These are phyloP conservation scores for Drosophila biarmipes DNA, from an alignment of 1,140 invertebrate species.

Conservation along the genomic window DNA sequence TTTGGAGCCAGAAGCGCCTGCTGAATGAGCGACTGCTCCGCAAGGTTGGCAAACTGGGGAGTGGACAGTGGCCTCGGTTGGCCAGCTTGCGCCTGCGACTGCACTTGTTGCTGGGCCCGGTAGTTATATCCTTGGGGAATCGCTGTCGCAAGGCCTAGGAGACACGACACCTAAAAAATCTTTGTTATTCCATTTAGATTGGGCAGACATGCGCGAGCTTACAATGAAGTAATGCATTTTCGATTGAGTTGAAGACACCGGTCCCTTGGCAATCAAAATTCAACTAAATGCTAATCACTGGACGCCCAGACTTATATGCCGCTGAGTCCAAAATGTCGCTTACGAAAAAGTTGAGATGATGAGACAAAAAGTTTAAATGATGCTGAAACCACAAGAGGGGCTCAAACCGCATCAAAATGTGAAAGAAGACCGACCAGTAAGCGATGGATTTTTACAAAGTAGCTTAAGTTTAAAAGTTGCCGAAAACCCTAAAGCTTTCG, in stretches of 20 bases:
- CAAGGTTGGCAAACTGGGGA: slow-evolving; percentile 32
- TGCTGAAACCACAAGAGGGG: slow-evolving; percentile 56
- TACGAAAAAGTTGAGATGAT: slow-evolving; percentile 41
- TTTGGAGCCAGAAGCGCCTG: slow-evolving; percentile 59
- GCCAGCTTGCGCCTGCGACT: background rate
- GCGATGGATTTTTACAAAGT: slow-evolving; percentile 35
- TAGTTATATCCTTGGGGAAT: slow-evolving; percentile 79
- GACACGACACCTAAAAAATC: slow-evolving; percentile 61
- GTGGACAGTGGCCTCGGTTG: slow-evolving; percentile 47
- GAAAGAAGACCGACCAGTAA: slow-evolving; percentile 30
- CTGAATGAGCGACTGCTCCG: slow-evolving; percentile 59
- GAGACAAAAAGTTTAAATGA: slow-evolving; percentile 64
- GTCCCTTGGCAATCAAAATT: slow-evolving; percentile 70
- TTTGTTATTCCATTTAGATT: slow-evolving; percentile 1
- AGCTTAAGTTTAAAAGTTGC: slow-evolving; percentile 45
- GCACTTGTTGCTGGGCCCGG: slow-evolving; percentile 44
- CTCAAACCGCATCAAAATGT: slow-evolving; percentile 42
- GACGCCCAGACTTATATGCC: slow-evolving; percentile 66
- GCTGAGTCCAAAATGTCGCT: slow-evolving; percentile 38
- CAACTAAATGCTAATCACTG: slow-evolving; percentile 84
- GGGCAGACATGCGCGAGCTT: slow-evolving; percentile 28
- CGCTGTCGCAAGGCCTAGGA: slow-evolving; percentile 59
- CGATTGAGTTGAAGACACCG: slow-evolving; percentile 41
- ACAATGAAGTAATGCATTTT: slow-evolving; percentile 80
- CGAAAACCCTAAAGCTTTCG: slow-evolving; percentile 50